phyloP scores from a whole-genome alignment of 2,113 vertebrate species.

The Takifugu bimaculatus region DNA sequence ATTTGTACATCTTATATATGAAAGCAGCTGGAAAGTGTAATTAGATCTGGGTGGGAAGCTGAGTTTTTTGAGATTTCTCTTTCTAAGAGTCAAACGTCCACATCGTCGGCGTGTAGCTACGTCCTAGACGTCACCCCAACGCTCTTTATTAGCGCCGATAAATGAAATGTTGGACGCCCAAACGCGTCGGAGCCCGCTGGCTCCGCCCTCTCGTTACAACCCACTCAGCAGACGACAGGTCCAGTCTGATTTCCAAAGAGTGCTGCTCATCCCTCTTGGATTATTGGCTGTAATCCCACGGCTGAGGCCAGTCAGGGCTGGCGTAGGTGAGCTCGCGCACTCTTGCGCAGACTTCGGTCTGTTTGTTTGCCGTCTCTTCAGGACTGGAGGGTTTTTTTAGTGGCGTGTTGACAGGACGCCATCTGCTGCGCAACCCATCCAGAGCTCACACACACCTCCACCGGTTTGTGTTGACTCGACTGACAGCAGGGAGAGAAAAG shows the following conservation, averaged over 20 bases:
- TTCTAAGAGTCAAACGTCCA: too few relatives aligned
- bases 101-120: too few relatives aligned
- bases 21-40: too few relatives aligned
- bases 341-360: slow-evolving; percentile 39
- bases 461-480: slow-evolving; percentile 41
- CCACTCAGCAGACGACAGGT: slow-evolving; percentile 13
- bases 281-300: slow-evolving; percentile 42
- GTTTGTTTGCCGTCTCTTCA: slow-evolving; percentile 51
- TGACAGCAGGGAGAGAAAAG: slow-evolving; percentile 8
- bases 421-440: slow-evolving; percentile 66
- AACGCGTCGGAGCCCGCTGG: not conserved
- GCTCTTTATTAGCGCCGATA: too few relatives aligned
- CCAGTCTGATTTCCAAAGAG: slow-evolving; percentile 39
- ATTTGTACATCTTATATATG: too few relatives aligned
- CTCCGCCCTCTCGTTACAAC: slow-evolving; percentile 7
- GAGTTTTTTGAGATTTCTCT: too few relatives aligned
- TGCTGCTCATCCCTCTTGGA: slow-evolving; percentile 28
- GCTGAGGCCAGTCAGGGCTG: slow-evolving; percentile 40
- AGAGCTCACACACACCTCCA: slow-evolving; percentile 13
- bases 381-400: slow-evolving; percentile 20
- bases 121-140: too few relatives aligned
- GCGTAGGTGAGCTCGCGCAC: slow-evolving; percentile 49
- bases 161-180: too few relatives aligned
- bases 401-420: slow-evolving; percentile 55
- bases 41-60: too few relatives aligned